These are phyloP conservation scores for Apeltes quadracus DNA, from an alignment of 2,113 vertebrate genomes.

Conservation along the genomic window DNA sequence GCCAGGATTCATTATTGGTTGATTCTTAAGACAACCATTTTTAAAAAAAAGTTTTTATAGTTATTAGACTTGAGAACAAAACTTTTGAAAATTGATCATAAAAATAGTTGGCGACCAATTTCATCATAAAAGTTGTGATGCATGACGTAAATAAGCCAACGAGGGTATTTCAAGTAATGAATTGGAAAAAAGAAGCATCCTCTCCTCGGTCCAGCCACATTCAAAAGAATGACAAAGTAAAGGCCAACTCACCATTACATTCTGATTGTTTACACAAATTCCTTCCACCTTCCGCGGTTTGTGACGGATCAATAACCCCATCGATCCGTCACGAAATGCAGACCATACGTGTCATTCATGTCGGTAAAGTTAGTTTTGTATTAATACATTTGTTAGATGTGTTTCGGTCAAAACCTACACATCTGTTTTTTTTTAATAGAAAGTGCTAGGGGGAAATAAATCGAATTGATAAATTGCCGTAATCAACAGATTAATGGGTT, in stretches of 20 bases:
- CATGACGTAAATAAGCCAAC: neutral
- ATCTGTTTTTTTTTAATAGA: too few species aligned
- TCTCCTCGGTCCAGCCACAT: neutral
- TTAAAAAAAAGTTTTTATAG: too few species aligned
- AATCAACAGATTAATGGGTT: neutral
- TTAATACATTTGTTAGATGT: neutral
- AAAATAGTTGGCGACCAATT: neutral
- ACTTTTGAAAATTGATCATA: neutral
- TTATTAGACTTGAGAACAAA: neutral
- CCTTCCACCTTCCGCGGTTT: neutral
- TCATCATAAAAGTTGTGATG: neutral
- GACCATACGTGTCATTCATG: neutral
- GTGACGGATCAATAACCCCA: neutral
- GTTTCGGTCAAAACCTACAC: neutral
- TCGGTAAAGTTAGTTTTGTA: neutral
- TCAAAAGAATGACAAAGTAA: neutral
- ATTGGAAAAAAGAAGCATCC: neutral
- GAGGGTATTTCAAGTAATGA: neutral
- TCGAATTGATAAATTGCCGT: neutral
- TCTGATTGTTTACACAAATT: neutral
- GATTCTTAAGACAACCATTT: too few species aligned
- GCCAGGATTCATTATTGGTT: neutral
- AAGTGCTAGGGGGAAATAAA: neutral
- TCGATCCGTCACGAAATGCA: neutral
- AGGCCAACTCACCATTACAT: neutral